Percentiles rank a stretch among this genome's conserved stretches.
Evolutionary conservation across 2,797 vertebrate species (phyloP).

Genomic region (Brachymystax lenok): DNA sequence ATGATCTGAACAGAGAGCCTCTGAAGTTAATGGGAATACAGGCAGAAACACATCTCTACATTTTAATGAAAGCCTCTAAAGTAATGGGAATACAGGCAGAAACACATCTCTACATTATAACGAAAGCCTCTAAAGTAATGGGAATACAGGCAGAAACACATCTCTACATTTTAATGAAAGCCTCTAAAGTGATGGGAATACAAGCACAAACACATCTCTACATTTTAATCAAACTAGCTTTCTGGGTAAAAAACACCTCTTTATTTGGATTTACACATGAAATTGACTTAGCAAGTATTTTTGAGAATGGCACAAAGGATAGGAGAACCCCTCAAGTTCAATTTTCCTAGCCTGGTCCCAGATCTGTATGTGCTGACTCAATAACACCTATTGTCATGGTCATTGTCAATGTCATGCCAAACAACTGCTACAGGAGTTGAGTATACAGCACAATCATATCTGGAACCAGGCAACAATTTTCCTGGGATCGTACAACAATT

Average conservation of each 20-base stretch:
- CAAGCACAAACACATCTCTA: background rate
- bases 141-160: background rate
- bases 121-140: background rate
- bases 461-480: background rate
- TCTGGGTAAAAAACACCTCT: background rate
- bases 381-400: no score
- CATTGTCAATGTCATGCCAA: no score
- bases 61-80: background rate
- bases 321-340: no score
- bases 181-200: background rate
- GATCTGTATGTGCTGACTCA: no score
- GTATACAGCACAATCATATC: no score
- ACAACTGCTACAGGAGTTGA: no score
- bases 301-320: background rate
- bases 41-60: background rate
- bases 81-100: background rate
- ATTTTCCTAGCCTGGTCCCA: no score
- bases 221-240: background rate
- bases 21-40: background rate
- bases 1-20: slow-evolving; percentile 23
- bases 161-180: background rate
- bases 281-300: background rate
- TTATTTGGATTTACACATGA: background rate
- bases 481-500: background rate
- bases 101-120: background rate